Base-by-base conservation (phyloP, 2,888 invertebrate species). In the Sussaba pulchella region DNA sequence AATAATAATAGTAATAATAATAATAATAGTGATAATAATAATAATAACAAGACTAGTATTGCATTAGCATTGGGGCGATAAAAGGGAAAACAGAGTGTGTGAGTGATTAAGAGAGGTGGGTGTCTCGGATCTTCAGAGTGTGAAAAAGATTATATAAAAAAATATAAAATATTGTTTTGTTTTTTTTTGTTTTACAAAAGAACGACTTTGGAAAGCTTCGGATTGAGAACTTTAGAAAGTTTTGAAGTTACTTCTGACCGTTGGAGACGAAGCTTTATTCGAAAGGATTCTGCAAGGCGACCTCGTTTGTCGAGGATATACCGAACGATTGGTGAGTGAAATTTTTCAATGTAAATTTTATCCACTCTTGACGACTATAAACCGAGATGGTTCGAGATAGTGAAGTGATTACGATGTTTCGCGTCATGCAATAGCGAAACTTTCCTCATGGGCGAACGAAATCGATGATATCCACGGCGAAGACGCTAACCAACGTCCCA, bases 61-160 rank as follows among this genome's bases (percentile, higher is more conserved):
- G n/a, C n/a, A n/a, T n/a, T n/a, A n/a, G n/a, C n/a, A n/a, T n/a
- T n/a, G n/a, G n/a, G n/a, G n/a, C n/a, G n/a, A n/a, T n/a, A n/a
- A n/a, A n/a, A n/a, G n/a, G n/a, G n/a, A 14, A 54, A 47, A 57
- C 19, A 31, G 5, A 39, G 67, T 75, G 66, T 57, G 72, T 31
- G 69, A 63, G 67, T 69, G 73, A 66, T 73, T 31, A 39, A 78
- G 45, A 19, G n/a, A 54, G 36, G 61, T 67, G 78, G 31, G 79
- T 75, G 71, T 66, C 59, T 66, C 36, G 64, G 66, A 59, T 50
- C 26, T 59, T 50, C 45, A 4, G 47, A 70, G 66, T 71, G 74
- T 41, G 41, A 8, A 19, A 61, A 43, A n/a, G 24, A 69, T 36
- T 45, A 41, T 63, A 31, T n/a, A 57, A 36, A 14, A 17, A 45